Base-by-base conservation (phyloP, 2,888 invertebrate species). In the Notocelia uddmanniana region DNA sequence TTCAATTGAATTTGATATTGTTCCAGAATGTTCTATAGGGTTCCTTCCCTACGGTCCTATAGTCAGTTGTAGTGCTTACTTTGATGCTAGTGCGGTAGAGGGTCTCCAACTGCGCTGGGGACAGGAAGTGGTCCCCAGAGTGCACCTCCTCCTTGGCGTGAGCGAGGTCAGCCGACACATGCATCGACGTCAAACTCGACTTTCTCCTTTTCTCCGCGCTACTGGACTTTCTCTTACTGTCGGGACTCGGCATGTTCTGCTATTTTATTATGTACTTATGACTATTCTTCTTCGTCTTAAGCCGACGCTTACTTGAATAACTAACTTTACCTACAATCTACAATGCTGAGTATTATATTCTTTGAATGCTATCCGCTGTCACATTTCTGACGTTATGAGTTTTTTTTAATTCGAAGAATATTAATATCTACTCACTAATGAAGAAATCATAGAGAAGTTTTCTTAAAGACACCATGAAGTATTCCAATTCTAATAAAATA, bases 121-220 rank as follows among this genome's bases (percentile, higher is more conserved):
- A 85, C 5, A 94, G 86, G 74, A 92, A 94, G 74, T 94, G 94
- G 73, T 91, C 93, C 0, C 92, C 93, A 0, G 88, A 91, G 76
- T 86, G 84, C 0, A 84, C 81, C 75, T 94, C 93, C 74, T 92
- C 89, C 60, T 87, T 90, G 1, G 63, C 63, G 8, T 50, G 50
- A 1, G 52, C 63, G 0, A 63, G 19, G 0, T 52, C 63, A 10
- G 13, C 11, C 0, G 19, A 15, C 10, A 15, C 13, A 1, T n/a
- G 45, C n/a, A 45, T 1, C 5, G 45, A 45, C 13, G 45, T n/a
- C 45, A n/a, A n/a, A n/a, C 45, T 45, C 45, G 41, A 15, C 15
- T 3, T 45, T 45, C 45, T n/a, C 45, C 8, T 45, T 45, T 13
- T 45, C 5, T 45, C 45, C 6, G n/a, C 8, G n/a, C 45, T n/a